phyloP scores from a whole-genome alignment of 2,797 vertebrate species.

The Hyperoplus lanceolatus region DNA sequence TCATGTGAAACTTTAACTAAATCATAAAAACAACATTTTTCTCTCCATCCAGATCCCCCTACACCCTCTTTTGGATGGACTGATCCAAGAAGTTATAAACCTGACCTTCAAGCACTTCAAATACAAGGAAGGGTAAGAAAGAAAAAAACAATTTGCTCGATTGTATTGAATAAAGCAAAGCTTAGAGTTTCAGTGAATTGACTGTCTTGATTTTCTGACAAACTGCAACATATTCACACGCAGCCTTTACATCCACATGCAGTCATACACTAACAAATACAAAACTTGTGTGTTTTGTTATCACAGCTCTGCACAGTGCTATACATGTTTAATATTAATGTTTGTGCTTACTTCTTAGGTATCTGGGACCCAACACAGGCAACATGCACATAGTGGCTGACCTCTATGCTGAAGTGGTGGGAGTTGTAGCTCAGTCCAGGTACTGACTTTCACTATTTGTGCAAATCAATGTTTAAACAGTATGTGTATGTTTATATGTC shows the following conservation, averaged over 20 bases:
- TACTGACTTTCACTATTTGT: constrained; percentile 66
- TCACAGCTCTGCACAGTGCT: background rate
- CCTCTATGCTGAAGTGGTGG: constrained; percentile 97
- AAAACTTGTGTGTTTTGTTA: background rate
- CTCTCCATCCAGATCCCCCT: constrained; percentile 92
- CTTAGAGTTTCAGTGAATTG: background rate
- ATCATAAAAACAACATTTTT: constrained; percentile 18
- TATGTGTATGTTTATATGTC: constrained; percentile 7
- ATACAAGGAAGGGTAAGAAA: constrained; percentile 97
- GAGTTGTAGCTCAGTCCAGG: constrained; percentile 97
- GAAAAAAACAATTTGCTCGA: constrained; percentile 8
- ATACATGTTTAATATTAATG: background rate
- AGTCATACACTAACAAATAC: background rate
- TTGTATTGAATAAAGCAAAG: background rate
- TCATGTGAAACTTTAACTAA: constrained; percentile 2
- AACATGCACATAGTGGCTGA: constrained; percentile 99
- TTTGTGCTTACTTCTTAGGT: constrained; percentile 81
- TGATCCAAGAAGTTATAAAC: constrained; percentile 98
- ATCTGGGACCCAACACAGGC: constrained; percentile 97
- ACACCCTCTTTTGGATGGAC: constrained; percentile 96
- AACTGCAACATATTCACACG: background rate
- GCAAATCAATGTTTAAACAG: constrained; percentile 16
- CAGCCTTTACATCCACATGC: background rate
- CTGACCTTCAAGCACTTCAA: constrained; percentile 99
- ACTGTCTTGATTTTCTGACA: background rate